phyloP scores from a whole-genome alignment of 2,113 vertebrate genomes.

The Pipa parva region DNA sequence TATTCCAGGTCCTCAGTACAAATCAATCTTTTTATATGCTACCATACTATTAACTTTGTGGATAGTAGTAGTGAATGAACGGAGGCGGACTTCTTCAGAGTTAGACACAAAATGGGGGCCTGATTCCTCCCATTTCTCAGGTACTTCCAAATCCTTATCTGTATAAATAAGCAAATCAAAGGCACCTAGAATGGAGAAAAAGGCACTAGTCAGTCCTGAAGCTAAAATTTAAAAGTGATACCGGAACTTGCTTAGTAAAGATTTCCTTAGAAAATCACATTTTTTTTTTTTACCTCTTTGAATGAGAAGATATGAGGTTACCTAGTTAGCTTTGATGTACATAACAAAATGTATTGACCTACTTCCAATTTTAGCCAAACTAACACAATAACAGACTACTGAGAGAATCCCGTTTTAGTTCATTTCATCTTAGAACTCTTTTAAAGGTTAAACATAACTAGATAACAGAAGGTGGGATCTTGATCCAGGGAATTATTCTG shows the following conservation, averaged over 20 bases:
- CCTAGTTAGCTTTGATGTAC: no score
- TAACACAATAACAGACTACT: no score
- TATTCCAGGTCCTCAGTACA: neutral
- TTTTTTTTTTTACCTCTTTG: neutral
- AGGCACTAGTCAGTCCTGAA: no score
- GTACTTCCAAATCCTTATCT: slow-evolving; percentile 84
- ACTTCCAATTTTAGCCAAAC: no score
- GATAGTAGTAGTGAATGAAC: slow-evolving; percentile 91
- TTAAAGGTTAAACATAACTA: no score
- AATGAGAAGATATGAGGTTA: no score
- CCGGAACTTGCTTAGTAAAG: neutral
- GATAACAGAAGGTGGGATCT: no score
- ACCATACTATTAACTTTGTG: slow-evolving; percentile 92
- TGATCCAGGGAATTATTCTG: no score
- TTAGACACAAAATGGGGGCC: slow-evolving; percentile 87
- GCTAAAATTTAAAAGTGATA: neutral
- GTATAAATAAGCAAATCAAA: slow-evolving; percentile 95
- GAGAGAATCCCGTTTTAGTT: no score
- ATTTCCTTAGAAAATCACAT: neutral
- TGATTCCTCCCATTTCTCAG: slow-evolving; percentile 93
- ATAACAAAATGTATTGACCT: no score
- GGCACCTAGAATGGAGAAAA: slow-evolving; percentile 66
- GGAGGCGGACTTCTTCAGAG: slow-evolving; percentile 87
- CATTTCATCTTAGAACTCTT: no score
- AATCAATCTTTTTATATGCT: slow-evolving; percentile 79